These are phyloP conservation scores for Zophobas morio DNA, from an alignment of 1,140 invertebrate species.

Conservation along the genomic window DNA sequence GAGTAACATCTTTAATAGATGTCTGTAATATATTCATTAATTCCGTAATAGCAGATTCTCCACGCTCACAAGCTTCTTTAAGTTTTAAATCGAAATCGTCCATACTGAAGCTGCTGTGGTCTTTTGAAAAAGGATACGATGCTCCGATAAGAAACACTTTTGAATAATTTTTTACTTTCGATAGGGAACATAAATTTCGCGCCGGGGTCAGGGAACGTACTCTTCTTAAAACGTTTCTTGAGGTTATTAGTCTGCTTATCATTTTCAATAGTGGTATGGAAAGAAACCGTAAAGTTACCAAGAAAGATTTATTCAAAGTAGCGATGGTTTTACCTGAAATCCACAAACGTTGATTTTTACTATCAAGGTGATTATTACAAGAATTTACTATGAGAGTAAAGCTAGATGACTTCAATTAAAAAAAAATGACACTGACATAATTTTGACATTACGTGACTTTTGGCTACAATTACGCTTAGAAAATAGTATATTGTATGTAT, in stretches of 20 bases:
- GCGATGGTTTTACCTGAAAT: slow-evolving; percentile 25
- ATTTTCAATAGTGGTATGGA: not conserved
- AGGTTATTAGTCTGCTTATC: not conserved
- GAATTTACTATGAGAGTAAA: too few relatives aligned
- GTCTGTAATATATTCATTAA: slow-evolving; percentile 60
- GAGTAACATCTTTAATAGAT: slow-evolving; percentile 57
- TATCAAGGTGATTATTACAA: not conserved
- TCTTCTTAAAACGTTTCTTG: not conserved
- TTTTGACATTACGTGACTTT: too few relatives aligned
- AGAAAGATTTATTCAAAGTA: slow-evolving; percentile 2
- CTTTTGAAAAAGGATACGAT: not conserved
- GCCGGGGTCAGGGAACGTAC: not conserved
- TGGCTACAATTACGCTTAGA: too few relatives aligned
- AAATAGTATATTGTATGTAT: too few relatives aligned
- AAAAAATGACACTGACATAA: too few relatives aligned
- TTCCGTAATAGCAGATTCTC: slow-evolving; percentile 58
- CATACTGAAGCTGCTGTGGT: not conserved
- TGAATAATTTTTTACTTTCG: not conserved
- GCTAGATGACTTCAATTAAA: too few relatives aligned
- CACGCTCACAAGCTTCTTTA: slow-evolving; percentile 55
- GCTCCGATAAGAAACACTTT: slow-evolving; percentile 7
- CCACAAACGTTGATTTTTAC: not conserved
- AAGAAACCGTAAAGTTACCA: not conserved
- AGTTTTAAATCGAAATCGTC: slow-evolving; percentile 55
- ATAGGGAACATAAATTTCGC: not conserved